Conservation (phyloP, 2,797 vertebrate genomes). For the Danio tinwini region DNA sequence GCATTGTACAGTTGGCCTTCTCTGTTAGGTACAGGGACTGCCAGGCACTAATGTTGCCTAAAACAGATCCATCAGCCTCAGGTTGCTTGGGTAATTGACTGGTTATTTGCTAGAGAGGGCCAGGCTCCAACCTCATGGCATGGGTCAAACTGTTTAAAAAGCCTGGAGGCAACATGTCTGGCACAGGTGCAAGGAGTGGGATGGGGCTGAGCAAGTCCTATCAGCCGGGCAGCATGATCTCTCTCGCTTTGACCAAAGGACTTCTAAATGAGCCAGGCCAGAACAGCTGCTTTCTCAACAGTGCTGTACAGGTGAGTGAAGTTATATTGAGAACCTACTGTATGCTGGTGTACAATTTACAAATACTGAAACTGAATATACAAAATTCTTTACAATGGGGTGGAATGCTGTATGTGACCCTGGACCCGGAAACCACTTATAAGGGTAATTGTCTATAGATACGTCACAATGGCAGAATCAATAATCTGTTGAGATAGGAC, state of each 20-base stretch:
- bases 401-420: no score
- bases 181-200: constrained; percentile 68
- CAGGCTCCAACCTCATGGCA: constrained; percentile 84
- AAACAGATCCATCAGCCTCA: constrained; percentile 22
- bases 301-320: constrained; percentile 92
- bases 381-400: neutral
- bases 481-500: no score
- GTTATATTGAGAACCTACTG: neutral
- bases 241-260: constrained; percentile 94
- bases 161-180: constrained; percentile 82
- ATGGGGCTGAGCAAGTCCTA: constrained; percentile 90
- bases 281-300: constrained; percentile 98
- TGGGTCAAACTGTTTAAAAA: constrained; percentile 96
- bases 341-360: neutral
- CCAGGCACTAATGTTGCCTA: constrained; percentile 33
- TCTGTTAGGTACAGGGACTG: constrained; percentile 33
- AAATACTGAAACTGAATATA: neutral
- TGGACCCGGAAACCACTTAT: no score
- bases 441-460: no score
- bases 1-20: constrained; percentile 1
- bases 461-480: no score
- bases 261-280: constrained; percentile 95
- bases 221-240: constrained; percentile 94
- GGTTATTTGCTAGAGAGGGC: constrained; percentile 48
- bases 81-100: constrained; percentile 53